Evolutionary conservation across 2,797 vertebrate genomes (phyloP), one percentile per base, ranked within the genome.

Genomic region (Vireo griseus): DNA sequence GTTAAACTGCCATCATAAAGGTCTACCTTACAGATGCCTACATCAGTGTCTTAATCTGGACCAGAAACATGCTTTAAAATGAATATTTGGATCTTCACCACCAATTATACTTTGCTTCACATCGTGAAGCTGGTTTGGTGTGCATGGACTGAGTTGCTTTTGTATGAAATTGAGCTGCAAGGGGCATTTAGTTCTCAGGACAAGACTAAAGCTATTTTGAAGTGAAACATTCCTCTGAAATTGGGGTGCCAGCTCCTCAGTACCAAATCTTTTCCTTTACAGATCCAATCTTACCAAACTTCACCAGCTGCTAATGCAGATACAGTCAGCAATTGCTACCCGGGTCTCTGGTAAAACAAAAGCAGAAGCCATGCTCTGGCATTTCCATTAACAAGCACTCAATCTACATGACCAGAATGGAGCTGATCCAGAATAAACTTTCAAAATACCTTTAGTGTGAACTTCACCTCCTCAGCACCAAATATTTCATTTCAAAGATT

Each of bases 341-440:
- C 73, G 48, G 5, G 11, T 35, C n/a, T 18, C n/a, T 11, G 6
- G 25, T 35, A 83, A 90, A 86, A 90, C 61, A 86, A 89, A 79
- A 87, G 78, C 48, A 92, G 67, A 85, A 92, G 47, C 44, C 48
- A 55, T 73, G 33, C 40, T 86, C 85, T 80, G 58, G 33, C 33
- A 74, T 86, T 80, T 86, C 85, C 68, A 57, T 59, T 92, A 88
- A 77, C 0, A 0, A 89, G 19, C 1, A 2, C 18, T 80, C 72
- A 59, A 28, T 39, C 84, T 90, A 73, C 42, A 16, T 0, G 2
- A 55, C 28, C 82, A 92, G 48, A 76, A 44, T 73, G 78, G 85
- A 92, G 44, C 10, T 63, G 80, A 91, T 74, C 88, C 88, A 91
- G 65, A 83, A 82, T 42, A 90, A 95, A 92, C 65, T 88, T 52